phyloP scores from a whole-genome alignment of 2,797 vertebrate species.

The Dallia pectoralis region DNA sequence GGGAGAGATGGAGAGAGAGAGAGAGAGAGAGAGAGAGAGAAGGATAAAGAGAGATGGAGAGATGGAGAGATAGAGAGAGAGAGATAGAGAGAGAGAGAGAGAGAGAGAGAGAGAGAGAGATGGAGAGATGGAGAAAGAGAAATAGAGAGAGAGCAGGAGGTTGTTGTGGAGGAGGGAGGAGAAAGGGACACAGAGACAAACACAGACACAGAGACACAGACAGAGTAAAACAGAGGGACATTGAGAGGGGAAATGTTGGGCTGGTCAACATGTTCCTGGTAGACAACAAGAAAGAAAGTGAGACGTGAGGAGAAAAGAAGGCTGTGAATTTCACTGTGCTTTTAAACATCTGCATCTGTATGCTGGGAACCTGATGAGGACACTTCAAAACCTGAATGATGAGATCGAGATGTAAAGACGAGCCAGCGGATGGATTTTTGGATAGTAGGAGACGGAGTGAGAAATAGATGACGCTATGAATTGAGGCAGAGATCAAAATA shows the following conservation, averaged over 20 bases:
- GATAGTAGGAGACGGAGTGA: neutral
- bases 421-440: neutral
- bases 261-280: neutral
- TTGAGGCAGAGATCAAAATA: neutral
- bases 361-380: no score
- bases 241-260: constrained; percentile 13
- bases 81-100: no score
- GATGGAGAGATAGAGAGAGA: no score
- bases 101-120: no score
- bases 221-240: constrained; percentile 4
- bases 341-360: no score
- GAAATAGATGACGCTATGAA: neutral
- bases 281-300: constrained; percentile 25
- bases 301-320: neutral
- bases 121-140: no score
- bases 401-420: neutral
- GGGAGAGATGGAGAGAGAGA: neutral
- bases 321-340: neutral
- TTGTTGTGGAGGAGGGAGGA: neutral
- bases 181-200: neutral
- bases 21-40: no score
- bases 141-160: neutral
- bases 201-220: constrained; percentile 18
- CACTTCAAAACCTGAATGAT: neutral
- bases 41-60: no score